Evolutionary conservation across 2,113 vertebrate genomes (phyloP).

Genomic region (Lycocorax pyrrhopterus): DNA sequence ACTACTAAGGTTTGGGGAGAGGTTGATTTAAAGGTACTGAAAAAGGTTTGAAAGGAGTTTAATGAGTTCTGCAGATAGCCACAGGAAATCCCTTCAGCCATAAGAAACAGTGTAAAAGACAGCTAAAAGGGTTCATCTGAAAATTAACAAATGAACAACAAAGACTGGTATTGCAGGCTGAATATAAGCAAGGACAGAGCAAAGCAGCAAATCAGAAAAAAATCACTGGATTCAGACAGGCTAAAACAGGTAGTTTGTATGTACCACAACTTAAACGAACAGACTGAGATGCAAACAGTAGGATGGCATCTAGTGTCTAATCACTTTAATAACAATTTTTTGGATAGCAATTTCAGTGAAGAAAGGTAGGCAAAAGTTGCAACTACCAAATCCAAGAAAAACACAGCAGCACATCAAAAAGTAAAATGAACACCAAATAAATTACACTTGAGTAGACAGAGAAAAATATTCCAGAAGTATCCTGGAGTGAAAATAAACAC

Average conservation of each 20-base stretch:
- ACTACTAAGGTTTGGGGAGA: background rate
- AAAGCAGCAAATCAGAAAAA: background rate
- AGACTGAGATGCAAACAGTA: background rate
- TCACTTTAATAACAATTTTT: background rate
- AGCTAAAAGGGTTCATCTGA: background rate
- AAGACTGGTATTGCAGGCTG: background rate
- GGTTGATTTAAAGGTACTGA: constrained; percentile 1
- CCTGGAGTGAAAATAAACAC: background rate
- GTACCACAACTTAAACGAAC: background rate
- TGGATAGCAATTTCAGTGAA: background rate
- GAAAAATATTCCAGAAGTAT: background rate
- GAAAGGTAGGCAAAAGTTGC: background rate
- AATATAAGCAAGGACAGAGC: background rate
- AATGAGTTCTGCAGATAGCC: constrained; percentile 3
- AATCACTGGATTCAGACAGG: background rate
- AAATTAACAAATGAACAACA: background rate
- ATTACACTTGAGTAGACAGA: background rate
- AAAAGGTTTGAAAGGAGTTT: background rate
- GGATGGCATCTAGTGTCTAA: background rate
- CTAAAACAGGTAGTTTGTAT: background rate
- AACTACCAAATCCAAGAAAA: background rate
- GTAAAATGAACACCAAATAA: background rate
- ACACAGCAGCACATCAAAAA: background rate
- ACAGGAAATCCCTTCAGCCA: background rate
- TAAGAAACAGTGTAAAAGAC: background rate